phyloP scores from a whole-genome alignment of 2,888 invertebrate species.

The Melipona bicolor region DNA sequence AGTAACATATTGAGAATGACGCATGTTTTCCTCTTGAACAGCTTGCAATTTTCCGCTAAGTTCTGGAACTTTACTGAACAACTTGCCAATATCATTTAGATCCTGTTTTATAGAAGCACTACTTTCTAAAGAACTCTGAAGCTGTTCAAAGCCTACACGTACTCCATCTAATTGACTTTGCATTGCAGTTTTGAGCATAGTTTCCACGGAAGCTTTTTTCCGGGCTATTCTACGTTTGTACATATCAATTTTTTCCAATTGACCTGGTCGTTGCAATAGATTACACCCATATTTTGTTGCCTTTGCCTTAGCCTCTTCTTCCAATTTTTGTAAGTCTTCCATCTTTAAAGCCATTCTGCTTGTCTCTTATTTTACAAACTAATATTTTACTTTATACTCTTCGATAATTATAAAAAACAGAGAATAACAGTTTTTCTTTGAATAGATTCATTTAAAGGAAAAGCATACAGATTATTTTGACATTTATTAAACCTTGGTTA shows the following conservation, averaged over 20 bases:
- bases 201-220: slow-evolving; percentile 96
- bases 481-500: slow-evolving; percentile 51
- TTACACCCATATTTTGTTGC: slow-evolving; percentile 95
- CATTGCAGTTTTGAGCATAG: slow-evolving; percentile 98
- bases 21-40: slow-evolving; percentile 96
- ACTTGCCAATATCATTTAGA: slow-evolving; percentile 87
- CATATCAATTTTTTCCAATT: slow-evolving; percentile 95
- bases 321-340: slow-evolving; percentile 86
- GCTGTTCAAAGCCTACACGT: slow-evolving; percentile 94
- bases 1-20: slow-evolving; percentile 98
- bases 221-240: slow-evolving; percentile 90
- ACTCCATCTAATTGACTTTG: slow-evolving; percentile 99
- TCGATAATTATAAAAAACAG: background rate
- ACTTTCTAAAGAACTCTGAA: slow-evolving; percentile 94
- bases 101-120: slow-evolving; percentile 87
- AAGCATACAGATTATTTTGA: slow-evolving; percentile 41
- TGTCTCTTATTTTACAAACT: slow-evolving; percentile 12
- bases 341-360: slow-evolving; percentile 52
- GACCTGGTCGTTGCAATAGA: slow-evolving; percentile 97
- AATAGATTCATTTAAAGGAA: slow-evolving; percentile 5
- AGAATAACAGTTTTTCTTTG: background rate
- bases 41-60: slow-evolving; percentile 92
- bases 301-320: slow-evolving; percentile 91
- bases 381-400: background rate
- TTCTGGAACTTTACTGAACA: slow-evolving; percentile 91